Evolutionary conservation across 2,888 invertebrate genomes (phyloP).

Genomic region (Troilus luridus): DNA sequence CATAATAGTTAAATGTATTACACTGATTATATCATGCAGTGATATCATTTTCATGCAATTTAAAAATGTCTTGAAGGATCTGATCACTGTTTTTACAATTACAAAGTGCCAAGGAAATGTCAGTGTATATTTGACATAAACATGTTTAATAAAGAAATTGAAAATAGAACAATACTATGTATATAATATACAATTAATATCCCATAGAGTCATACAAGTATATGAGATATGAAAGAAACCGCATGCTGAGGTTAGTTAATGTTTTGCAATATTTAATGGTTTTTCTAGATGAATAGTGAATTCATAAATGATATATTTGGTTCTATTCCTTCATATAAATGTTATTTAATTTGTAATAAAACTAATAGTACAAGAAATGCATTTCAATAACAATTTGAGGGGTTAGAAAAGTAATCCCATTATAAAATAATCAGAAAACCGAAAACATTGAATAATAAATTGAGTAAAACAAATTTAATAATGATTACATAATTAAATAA

Average conservation of each 20-base stretch:
- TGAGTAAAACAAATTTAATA: too few species aligned
- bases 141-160: neutral
- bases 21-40: constrained; percentile 22
- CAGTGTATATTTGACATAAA: constrained; percentile 4
- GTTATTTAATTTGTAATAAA: neutral
- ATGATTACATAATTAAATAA: too few species aligned
- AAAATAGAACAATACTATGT: neutral
- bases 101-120: neutral
- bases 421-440: neutral
- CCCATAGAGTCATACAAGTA: constrained; percentile 47
- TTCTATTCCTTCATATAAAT: neutral
- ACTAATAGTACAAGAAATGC: neutral
- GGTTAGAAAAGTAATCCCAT: neutral
- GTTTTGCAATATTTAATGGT: neutral
- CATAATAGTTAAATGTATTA: neutral
- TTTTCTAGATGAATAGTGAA: neutral
- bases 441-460: neutral
- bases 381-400: neutral
- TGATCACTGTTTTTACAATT: constrained; percentile 25
- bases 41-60: constrained; percentile 28
- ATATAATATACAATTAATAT: neutral
- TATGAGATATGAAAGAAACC: constrained; percentile 15
- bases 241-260: constrained; percentile 22
- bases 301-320: neutral
- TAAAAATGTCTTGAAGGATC: constrained; percentile 21